Base-by-base conservation (phyloP, 2,113 vertebrate species). In the Camelus dromedarius region DNA sequence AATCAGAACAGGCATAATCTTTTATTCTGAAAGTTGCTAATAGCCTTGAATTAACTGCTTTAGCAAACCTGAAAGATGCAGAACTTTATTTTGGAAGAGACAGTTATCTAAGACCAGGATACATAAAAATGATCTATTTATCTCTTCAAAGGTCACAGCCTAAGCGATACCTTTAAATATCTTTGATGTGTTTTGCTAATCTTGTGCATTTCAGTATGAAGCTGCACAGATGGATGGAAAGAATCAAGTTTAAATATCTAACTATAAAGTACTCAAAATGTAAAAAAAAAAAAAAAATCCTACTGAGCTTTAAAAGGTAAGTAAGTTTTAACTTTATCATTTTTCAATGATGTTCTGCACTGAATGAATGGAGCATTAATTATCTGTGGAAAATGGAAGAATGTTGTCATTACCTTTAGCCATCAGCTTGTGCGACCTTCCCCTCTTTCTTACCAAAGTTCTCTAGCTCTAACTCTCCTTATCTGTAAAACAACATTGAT, bases 11-110 rank as follows among this genome's bases (percentile, higher is more conserved):
- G 88, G 82, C 0, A 19, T 50, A 83, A 52, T 75, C 12, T 4
- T 82, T 86, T 87, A 81, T 90, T 96, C 93, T 96, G 46, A 95
- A 67, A 67, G 12, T 72, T 97, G 12, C 20, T 77, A 96, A 85
- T 48, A 82, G 13, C 60, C 32, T 91, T 93, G 50, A 89, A 91
- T 95, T 84, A 77, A 91, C 18, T 88, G 89, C 30, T 84, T 92
- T 72, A 84, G 76, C 48, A 64, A 62, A 50, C n/a, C 1, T 70
- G 30, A 48, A 64, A 75, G 10, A 89, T 54, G 6, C n/a, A 24
- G 3, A 85, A 93, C 28, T 86, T 56, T 87, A 64, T 72, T 64
- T 86, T 73, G 24, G 20, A 54, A 89, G 30, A 67, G 2, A 76
- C 26, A 91, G 3, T 24, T 83, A 35, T 64, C 60, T 28, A 93